Base-by-base conservation (phyloP, 2,797 vertebrate genomes). In the Mormyrops attenuatus region DNA sequence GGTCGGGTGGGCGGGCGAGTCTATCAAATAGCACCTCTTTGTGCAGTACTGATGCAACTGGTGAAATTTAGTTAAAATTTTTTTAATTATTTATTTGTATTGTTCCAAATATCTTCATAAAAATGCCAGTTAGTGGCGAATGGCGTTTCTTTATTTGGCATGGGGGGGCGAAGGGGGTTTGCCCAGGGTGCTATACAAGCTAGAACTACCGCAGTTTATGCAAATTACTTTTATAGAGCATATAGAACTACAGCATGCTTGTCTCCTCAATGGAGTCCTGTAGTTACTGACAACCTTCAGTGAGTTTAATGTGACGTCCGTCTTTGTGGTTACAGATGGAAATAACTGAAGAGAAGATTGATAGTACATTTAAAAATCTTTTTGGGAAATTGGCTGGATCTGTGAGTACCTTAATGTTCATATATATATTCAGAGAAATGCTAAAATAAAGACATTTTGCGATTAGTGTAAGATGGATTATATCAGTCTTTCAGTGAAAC, bases 361-460 rank as follows among this genome's bases (percentile, higher is more conserved):
- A 98, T 0, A 94, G 95, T 0, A 95, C 96, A 85, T 97, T 98
- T 92, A 95, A 94, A 91, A 93, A 91, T 38, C 96, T 98, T 97
- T 99, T 98, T 88, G 91, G 93, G 55, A 94, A 96, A 90, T 96
- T 99, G 90, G 96, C 97, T 4, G 97, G 97, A 90, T 94, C 97
- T 90, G 98, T 98, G 90, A 92, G 91, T 30, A 20, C 17, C 2
- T 53, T n/a, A 53, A n/a, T 6, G 53, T 73, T n/a, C 17, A 34
- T 34, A 87, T 11, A 6, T 63, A 69, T 13, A 63, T 26, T 66
- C 2, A 1, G 60, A 60, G 57, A 63, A 26, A 26, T 63, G 60
- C 8, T 63, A 63, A 63, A 63, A 63, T 63, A 63, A 26, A 26
- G 7, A 63, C n/a, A n/a, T 26, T 63, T 11, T 63, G 7, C 9